phyloP scores from a whole-genome alignment of 2,113 vertebrate species.

The Sinocyclocheilus maitianheensis region DNA sequence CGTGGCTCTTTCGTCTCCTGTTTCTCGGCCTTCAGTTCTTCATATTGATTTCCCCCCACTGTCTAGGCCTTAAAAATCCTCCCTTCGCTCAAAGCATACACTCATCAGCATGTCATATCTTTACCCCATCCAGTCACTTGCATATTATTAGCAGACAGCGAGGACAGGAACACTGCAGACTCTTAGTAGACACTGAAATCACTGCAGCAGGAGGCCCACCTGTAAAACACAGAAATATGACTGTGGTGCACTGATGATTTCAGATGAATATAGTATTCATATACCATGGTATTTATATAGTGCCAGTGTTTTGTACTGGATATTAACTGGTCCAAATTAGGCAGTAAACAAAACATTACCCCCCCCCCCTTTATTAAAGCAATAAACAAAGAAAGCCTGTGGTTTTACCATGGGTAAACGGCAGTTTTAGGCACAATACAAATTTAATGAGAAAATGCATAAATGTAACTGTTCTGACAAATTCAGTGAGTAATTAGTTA shows the following conservation, averaged over 20 bases:
- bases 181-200: fast-evolving
- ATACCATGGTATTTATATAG: neutral
- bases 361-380: too few relatives aligned
- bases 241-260: neutral
- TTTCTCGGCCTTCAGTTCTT: too few relatives aligned
- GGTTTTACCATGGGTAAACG: neutral
- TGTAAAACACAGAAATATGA: neutral
- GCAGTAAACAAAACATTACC: too few relatives aligned
- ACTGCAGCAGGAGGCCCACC: neutral
- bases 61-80: too few relatives aligned
- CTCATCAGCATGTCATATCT: too few relatives aligned
- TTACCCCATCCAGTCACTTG: too few relatives aligned
- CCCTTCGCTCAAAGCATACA: too few relatives aligned
- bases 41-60: too few relatives aligned
- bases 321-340: neutral
- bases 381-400: neutral
- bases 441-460: neutral
- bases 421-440: neutral
- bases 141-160: neutral
- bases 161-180: fast-evolving
- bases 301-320: neutral
- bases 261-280: neutral
- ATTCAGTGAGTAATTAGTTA: too few relatives aligned
- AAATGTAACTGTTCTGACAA: too few relatives aligned
- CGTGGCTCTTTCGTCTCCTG: neutral